A percentile compares a stretch with the other conserved stretches of the same genome.
These are phyloP conservation scores for Chelidonichthys spinosus DNA, from an alignment of 2,797 vertebrate genomes.

Conservation along the genomic window DNA sequence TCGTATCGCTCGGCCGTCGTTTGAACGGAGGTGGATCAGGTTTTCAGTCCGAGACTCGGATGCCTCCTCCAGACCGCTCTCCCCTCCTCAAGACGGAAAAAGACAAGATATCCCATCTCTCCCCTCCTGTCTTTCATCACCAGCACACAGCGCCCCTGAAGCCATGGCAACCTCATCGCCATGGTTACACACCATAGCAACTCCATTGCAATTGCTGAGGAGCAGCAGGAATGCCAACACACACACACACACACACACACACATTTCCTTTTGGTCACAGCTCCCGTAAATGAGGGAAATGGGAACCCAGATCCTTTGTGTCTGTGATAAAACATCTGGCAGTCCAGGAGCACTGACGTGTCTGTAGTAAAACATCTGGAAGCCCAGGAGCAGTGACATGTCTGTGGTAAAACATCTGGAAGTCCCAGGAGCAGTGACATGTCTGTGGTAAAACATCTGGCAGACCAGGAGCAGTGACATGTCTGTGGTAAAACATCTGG, in stretches of 20 bases:
- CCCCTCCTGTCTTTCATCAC: slow-evolving; percentile 21
- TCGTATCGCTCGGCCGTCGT: slow-evolving; percentile 7
- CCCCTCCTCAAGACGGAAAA: background rate
- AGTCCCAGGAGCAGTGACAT: no score
- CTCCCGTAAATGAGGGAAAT: slow-evolving; percentile 6
- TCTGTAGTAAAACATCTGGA: no score
- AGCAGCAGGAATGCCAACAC: slow-evolving; percentile 47
- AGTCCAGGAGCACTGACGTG: no score
- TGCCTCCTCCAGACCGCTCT: background rate
- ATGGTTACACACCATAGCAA: slow-evolving; percentile 68
- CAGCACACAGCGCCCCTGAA: slow-evolving; percentile 32
- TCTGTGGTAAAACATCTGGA: no score
- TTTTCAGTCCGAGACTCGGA: background rate
- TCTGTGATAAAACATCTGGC: no score
- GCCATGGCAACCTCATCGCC: slow-evolving; percentile 66
- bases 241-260: background rate
- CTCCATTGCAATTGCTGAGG: slow-evolving; percentile 31
- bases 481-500: no score
- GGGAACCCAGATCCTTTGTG: slow-evolving; percentile 9
- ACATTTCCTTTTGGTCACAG: background rate
- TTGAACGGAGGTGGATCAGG: background rate
- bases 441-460: no score
- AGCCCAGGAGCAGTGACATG: no score
- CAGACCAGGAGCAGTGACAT: no score
- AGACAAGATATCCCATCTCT: background rate